Conservation (phyloP, 2,888 invertebrate species). For the Epinotia brunnichana region DNA sequence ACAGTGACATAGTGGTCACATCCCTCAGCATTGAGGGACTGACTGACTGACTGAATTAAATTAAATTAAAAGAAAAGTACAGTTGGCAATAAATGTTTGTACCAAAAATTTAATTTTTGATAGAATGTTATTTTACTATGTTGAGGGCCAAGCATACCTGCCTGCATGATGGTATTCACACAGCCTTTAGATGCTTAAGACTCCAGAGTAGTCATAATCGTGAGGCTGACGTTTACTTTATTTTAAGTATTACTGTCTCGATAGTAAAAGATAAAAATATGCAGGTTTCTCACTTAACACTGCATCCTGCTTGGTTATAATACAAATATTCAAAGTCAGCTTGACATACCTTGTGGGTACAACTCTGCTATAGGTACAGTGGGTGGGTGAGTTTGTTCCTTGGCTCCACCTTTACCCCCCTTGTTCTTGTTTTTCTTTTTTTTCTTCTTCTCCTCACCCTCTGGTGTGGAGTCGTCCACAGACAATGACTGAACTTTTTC, state of each 20-base stretch:
- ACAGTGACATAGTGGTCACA: no score
- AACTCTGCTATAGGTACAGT: slow-evolving; percentile 93
- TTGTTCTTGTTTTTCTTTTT: slow-evolving; percentile 87
- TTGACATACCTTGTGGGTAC: slow-evolving; percentile 88
- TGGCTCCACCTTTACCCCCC: slow-evolving; percentile 67
- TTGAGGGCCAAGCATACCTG: no score
- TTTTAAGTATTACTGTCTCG: neutral
- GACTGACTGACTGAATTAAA: no score
- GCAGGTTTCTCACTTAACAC: neutral
- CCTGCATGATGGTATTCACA: no score
- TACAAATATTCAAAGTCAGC: neutral
- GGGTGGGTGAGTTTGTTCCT: slow-evolving; percentile 91
- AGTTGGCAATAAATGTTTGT: no score
- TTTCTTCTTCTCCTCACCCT: slow-evolving; percentile 85
- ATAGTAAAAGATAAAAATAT: neutral
- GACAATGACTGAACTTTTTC: slow-evolving; percentile 70
- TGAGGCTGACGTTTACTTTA: neutral
- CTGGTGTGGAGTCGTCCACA: slow-evolving; percentile 75
- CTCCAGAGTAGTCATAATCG: no score
- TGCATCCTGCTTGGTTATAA: no score
- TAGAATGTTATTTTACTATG: no score
- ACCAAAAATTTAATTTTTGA: no score
- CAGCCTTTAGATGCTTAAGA: no score
- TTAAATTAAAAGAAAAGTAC: no score
- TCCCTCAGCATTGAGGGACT: no score